Conservation (phyloP, 2,113 vertebrate species). For the Poeciliopsis turrubarensis region DNA sequence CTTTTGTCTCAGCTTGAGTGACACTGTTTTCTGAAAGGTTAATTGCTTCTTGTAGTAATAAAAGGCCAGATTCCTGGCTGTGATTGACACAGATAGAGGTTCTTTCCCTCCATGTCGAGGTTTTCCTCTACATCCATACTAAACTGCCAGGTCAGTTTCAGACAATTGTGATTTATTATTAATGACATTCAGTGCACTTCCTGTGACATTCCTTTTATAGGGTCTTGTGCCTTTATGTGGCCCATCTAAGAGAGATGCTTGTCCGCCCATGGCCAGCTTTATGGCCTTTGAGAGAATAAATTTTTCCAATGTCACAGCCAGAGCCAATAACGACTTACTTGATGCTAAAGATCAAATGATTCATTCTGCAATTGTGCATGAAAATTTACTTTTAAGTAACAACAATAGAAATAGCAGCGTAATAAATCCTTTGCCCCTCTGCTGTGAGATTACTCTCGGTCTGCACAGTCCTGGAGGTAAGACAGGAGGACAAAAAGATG, state of each 20-base stretch:
- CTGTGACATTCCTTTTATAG: slow-evolving; percentile 83
- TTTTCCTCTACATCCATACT: slow-evolving; percentile 66
- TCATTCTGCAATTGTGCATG: slow-evolving; percentile 71
- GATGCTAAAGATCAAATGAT: slow-evolving; percentile 72
- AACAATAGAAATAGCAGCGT: slow-evolving; percentile 59
- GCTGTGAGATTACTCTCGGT: slow-evolving; percentile 58
- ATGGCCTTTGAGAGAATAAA: slow-evolving; percentile 68
- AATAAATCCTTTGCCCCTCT: slow-evolving; percentile 61
- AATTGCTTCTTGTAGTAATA: slow-evolving; percentile 79
- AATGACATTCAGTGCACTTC: slow-evolving; percentile 79
- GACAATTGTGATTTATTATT: slow-evolving; percentile 83
- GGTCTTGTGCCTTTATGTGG: slow-evolving; percentile 78
- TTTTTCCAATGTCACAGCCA: slow-evolving; percentile 67
- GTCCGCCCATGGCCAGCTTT: slow-evolving; percentile 75
- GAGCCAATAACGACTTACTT: slow-evolving; percentile 70
- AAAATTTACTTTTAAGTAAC: slow-evolving; percentile 76
- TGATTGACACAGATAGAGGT: slow-evolving; percentile 80
- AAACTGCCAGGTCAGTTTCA: slow-evolving; percentile 71
- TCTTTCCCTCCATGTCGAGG: slow-evolving; percentile 57
- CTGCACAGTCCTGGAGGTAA: slow-evolving; percentile 58
- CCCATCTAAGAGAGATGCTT: slow-evolving; percentile 67
- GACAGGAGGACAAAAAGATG: slow-evolving; percentile 51
- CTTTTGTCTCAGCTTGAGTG: slow-evolving; percentile 74
- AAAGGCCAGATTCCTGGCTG: slow-evolving; percentile 68
- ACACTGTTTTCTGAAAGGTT: slow-evolving; percentile 79